phyloP scores from a whole-genome alignment of 1,140 invertebrate genomes.

The Araneus ventricosus region DNA sequence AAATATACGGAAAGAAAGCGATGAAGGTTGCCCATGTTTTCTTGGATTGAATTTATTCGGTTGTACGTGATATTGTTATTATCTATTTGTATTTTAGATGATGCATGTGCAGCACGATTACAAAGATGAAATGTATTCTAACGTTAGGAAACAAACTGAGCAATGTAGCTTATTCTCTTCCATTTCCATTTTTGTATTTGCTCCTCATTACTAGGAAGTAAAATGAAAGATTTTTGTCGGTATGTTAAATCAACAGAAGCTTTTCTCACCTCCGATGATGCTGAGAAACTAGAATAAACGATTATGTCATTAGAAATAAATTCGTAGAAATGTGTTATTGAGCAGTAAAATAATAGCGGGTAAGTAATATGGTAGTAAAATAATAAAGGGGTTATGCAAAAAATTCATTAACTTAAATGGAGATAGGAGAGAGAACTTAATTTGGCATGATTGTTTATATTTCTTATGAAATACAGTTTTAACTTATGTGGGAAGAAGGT shows the following conservation, averaged over 20 bases:
- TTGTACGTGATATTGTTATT: conserved; percentile 12
- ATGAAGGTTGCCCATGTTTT: not conserved
- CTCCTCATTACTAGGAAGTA: not conserved
- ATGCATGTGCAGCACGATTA: not conserved
- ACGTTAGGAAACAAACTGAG: not conserved
- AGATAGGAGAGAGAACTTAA: too few relatives aligned
- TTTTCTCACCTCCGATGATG: not conserved
- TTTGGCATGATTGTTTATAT: too few relatives aligned
- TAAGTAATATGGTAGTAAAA: too few relatives aligned
- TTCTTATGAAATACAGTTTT: too few relatives aligned
- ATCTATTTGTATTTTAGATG: conserved; percentile 6
- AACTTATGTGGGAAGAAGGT: too few relatives aligned
- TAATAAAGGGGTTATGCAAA: too few relatives aligned
- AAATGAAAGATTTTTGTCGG: not conserved
- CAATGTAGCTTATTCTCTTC: not conserved
- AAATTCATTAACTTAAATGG: too few relatives aligned
- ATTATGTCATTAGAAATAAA: too few relatives aligned
- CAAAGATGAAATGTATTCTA: not conserved
- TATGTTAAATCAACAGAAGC: not conserved
- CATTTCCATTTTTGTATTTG: not conserved
- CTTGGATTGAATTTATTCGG: not conserved
- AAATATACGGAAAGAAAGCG: not conserved
- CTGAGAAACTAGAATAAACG: too few relatives aligned
- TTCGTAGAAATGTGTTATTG: too few relatives aligned
- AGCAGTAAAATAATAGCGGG: too few relatives aligned